Evolutionary conservation across 2,797 vertebrate species (phyloP).

Genomic region (Urophycis tenuis): DNA sequence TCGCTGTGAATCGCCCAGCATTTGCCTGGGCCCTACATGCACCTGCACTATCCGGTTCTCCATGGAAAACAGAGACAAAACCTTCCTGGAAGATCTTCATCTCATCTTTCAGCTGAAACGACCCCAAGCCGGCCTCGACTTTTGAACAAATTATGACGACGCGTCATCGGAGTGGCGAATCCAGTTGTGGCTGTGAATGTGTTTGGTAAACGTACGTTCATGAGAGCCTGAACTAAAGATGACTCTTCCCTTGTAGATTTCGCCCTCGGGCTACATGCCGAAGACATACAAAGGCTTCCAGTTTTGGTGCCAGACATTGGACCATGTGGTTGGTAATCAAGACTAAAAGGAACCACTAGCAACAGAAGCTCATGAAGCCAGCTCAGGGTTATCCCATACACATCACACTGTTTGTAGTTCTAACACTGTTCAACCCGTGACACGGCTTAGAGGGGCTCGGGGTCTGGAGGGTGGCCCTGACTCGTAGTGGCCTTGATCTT

Average conservation of each 20-base stretch:
- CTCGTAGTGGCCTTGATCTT: slow-evolving; percentile 19
- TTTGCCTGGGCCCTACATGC: neutral
- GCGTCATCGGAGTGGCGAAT: no score
- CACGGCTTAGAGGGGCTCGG: slow-evolving; percentile 27
- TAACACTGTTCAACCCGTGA: slow-evolving; percentile 33
- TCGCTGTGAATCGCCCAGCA: neutral
- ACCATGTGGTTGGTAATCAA: neutral
- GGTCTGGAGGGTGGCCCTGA: slow-evolving; percentile 1
- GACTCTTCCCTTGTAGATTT: neutral
- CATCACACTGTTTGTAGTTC: slow-evolving; percentile 25
- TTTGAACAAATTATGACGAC: neutral
- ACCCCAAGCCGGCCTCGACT: neutral
- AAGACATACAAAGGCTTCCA: no score
- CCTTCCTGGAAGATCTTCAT: neutral
- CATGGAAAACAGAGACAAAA: neutral
- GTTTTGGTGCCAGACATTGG: neutral
- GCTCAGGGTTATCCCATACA: slow-evolving; percentile 26
- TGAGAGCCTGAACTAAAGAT: neutral
- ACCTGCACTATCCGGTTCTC: neutral
- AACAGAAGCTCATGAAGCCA: slow-evolving; percentile 3
- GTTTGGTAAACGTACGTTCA: neutral
- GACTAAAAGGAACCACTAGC: slow-evolving; percentile 4
- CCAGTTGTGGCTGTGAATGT: neutral
- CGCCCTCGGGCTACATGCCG: neutral
- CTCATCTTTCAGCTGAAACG: neutral